phyloP scores from a whole-genome alignment of 2,797 vertebrate species.

The Phataginus tetradactyla region DNA sequence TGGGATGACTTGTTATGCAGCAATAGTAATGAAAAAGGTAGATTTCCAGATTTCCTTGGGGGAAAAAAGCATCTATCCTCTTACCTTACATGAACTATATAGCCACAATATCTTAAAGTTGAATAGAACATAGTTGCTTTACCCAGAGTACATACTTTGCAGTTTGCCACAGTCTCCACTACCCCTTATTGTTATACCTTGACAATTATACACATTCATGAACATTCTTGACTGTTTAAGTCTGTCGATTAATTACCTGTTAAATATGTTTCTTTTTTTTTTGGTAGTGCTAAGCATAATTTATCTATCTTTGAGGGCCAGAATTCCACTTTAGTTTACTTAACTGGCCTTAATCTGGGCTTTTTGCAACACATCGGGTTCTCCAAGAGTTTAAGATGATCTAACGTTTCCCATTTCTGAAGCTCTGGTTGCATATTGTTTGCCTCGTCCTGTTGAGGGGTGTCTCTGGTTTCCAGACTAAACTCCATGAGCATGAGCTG shows the following conservation, averaged over 20 bases:
- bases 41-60: neutral
- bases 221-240: neutral
- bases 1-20: neutral
- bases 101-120: neutral
- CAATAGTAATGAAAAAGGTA: neutral
- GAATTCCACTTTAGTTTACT: neutral
- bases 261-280: neutral
- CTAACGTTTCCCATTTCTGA: neutral
- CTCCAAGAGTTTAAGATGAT: neutral
- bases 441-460: neutral
- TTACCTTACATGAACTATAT: neutral
- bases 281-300: neutral
- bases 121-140: neutral
- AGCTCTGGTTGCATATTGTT: neutral
- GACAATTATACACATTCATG: neutral
- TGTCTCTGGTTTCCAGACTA: neutral
- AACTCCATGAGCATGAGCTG: neutral
- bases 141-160: neutral
- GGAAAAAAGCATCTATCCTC: neutral
- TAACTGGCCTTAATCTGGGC: neutral
- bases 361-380: neutral
- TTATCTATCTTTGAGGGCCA: neutral
- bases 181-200: neutral
- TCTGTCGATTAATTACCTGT: neutral
- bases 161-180: neutral